phyloP scores from a whole-genome alignment of 2,113 vertebrate genomes.

The Salvelinus alpinus region DNA sequence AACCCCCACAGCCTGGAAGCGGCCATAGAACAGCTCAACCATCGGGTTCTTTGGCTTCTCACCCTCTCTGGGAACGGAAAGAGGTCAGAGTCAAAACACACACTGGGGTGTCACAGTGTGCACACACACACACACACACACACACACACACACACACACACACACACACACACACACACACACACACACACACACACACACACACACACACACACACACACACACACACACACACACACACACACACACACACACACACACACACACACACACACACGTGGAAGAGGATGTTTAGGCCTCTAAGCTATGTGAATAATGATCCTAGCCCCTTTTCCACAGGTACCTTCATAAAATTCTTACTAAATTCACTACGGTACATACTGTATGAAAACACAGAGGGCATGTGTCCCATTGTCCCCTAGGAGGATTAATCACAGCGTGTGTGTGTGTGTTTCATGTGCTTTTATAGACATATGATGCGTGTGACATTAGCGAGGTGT shows the following conservation, averaged over 20 bases:
- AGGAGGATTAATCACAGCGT: not conserved
- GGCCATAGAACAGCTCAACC: slow-evolving; percentile 97
- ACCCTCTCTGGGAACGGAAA: slow-evolving; percentile 81
- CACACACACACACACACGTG: not conserved
- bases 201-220: not conserved
- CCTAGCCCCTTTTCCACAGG: not conserved
- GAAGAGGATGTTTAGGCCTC: not conserved
- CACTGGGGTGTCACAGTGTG: not conserved
- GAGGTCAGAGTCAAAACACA: slow-evolving; percentile 5
- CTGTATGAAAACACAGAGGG: no score
- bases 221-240: not conserved
- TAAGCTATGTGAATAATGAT: not conserved
- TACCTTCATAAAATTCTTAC: not conserved
- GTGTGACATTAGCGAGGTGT: not conserved
- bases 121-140: not conserved
- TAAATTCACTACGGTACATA: not conserved
- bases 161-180: not conserved
- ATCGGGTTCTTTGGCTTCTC: slow-evolving; percentile 98
- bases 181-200: slow-evolving; percentile 2
- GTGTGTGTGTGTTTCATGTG: no score
- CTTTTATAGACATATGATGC: not conserved
- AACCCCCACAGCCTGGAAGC: slow-evolving; percentile 93
- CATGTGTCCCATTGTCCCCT: not conserved
- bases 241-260: not conserved
- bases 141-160: not conserved